Evolutionary conservation across 2,113 vertebrate genomes (phyloP).

Genomic region (Podocnemis expansa): DNA sequence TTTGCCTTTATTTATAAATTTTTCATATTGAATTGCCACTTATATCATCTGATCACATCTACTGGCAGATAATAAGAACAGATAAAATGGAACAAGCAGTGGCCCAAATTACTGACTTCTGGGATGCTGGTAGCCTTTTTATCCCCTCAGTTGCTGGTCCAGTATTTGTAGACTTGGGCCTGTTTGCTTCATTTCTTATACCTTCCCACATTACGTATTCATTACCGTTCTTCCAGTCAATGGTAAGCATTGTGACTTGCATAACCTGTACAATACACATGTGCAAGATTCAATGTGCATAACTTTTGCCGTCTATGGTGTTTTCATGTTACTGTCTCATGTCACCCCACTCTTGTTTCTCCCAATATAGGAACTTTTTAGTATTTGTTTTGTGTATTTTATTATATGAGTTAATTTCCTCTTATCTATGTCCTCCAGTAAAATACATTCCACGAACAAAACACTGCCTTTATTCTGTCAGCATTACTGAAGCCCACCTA

Average conservation of each 20-base stretch:
- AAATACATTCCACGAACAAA: not conserved
- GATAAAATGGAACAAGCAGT: not conserved
- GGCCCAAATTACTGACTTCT: not conserved
- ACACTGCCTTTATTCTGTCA: not conserved
- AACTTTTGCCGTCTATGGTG: not conserved
- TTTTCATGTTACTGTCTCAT: not conserved
- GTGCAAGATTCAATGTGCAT: not conserved
- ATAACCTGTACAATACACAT: not conserved
- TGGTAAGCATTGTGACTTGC: not conserved
- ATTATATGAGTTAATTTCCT: not conserved
- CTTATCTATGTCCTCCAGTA: not conserved
- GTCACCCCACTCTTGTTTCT: not conserved
- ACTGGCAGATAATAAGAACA: not conserved
- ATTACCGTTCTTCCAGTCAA: not conserved
- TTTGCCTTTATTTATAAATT: not conserved
- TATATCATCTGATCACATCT: not conserved
- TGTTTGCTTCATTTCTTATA: not conserved
- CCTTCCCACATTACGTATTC: not conserved
- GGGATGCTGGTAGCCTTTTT: not conserved
- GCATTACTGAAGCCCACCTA: not conserved
- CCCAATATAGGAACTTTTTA: not conserved
- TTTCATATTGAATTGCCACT: not conserved
- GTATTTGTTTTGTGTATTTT: not conserved
- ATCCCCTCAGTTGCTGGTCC: not conserved
- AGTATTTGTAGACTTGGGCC: not conserved